phyloP scores from a whole-genome alignment of 2,888 invertebrate genomes.

The Ophraella communa region DNA sequence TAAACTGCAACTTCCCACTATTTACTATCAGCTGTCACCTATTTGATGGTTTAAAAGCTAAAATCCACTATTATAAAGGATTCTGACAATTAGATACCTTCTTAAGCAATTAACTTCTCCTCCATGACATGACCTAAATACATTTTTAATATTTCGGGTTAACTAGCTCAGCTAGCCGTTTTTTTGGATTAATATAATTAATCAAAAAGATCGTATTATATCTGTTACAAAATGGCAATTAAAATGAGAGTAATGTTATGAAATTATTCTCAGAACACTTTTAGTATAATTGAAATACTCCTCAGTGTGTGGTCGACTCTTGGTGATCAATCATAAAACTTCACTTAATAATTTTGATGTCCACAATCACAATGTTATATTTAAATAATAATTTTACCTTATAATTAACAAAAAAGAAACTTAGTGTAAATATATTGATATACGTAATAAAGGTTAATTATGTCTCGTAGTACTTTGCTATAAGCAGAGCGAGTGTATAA shows the following conservation, averaged over 20 bases:
- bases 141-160: not conserved
- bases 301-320: slow-evolving; percentile 16
- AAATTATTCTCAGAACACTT: slow-evolving; percentile 21
- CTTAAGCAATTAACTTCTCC: too few relatives aligned
- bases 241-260: slow-evolving; percentile 23
- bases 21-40: too few relatives aligned
- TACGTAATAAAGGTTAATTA: too few relatives aligned
- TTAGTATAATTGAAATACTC: slow-evolving; percentile 9
- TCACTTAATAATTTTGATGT: slow-evolving; percentile 3
- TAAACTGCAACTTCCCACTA: too few relatives aligned
- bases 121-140: too few relatives aligned
- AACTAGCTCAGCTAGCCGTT: too few relatives aligned
- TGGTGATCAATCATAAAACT: slow-evolving; percentile 16
- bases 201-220: slow-evolving; percentile 17
- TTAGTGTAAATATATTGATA: not conserved
- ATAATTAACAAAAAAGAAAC: not conserved
- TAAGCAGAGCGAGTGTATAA: not conserved
- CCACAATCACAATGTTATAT: not conserved
- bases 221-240: slow-evolving; percentile 23
- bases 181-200: slow-evolving; percentile 17
- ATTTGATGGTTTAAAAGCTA: too few relatives aligned
- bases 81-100: too few relatives aligned
- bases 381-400: not conserved
- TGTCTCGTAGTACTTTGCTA: too few relatives aligned
- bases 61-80: too few relatives aligned